Evolutionary conservation across 2,113 vertebrate species (phyloP).

Genomic region (Sinocyclocheilus anshuiensis): DNA sequence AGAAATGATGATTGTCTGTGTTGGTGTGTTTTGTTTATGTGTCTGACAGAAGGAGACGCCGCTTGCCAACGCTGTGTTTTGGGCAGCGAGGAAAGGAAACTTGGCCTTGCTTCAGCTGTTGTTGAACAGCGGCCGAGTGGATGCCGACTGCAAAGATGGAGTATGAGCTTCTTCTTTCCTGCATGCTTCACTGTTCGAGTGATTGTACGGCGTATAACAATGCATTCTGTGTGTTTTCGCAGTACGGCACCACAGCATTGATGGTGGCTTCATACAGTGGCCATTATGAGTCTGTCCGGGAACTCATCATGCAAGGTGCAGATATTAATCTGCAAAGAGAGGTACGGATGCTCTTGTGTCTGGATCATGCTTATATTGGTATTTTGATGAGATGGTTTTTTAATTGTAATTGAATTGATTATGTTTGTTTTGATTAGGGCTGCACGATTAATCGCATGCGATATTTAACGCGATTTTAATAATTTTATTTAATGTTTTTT

Average conservation of each 20-base stretch:
- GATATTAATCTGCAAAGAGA: slow-evolving; percentile 97
- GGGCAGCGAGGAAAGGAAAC: slow-evolving; percentile 94
- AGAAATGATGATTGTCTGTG: background rate
- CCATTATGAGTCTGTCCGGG: slow-evolving; percentile 85
- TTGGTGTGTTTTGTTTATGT: slow-evolving; percentile 46
- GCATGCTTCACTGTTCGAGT: background rate
- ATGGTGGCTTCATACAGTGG: slow-evolving; percentile 95
- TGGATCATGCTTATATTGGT: no score
- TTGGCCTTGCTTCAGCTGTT: slow-evolving; percentile 91
- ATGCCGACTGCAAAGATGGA: slow-evolving; percentile 96
- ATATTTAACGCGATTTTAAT: no score
- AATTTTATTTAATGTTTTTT: no score
- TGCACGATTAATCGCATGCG: no score
- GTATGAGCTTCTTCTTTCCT: slow-evolving; percentile 72
- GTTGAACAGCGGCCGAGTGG: slow-evolving; percentile 93
- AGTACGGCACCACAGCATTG: slow-evolving; percentile 92
- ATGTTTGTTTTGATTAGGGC: no score
- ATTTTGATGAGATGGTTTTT: no score
- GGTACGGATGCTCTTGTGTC: slow-evolving; percentile 67
- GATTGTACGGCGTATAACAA: background rate
- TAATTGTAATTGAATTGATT: no score
- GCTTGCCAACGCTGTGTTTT: slow-evolving; percentile 94
- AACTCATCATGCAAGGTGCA: slow-evolving; percentile 93
- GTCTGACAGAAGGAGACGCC: slow-evolving; percentile 93
- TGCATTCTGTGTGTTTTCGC: slow-evolving; percentile 55